phyloP scores from a whole-genome alignment of 1,140 invertebrate species.

The Patella vulgata region DNA sequence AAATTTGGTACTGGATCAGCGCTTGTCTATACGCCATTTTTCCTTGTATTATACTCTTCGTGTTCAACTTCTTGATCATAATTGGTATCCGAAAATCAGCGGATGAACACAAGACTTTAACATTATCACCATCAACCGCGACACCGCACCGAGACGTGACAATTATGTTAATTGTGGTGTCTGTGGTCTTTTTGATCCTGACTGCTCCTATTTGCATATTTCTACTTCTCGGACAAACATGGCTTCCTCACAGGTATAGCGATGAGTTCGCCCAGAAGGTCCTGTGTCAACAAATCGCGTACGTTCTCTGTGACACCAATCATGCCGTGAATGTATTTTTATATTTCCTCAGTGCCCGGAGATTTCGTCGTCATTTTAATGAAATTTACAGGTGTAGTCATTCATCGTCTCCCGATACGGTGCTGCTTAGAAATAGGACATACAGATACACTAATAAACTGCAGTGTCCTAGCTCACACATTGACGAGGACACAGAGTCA shows the following conservation, averaged over 20 bases:
- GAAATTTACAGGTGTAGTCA: conserved; percentile 7
- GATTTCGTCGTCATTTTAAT: conserved; percentile 26
- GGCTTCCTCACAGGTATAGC: neutral
- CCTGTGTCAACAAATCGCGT: conserved; percentile 17
- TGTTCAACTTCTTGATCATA: conserved; percentile 24
- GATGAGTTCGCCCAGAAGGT: neutral
- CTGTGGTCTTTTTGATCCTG: conserved; percentile 27
- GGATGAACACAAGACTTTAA: neutral
- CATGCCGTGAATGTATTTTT: conserved; percentile 39
- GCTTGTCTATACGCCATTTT: conserved; percentile 10
- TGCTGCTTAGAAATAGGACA: too few species aligned
- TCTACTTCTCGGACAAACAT: conserved; percentile 8
- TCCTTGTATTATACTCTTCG: conserved; percentile 11
- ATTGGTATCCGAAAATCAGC: conserved; percentile 9
- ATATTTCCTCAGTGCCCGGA: conserved; percentile 26
- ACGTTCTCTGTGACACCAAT: conserved; percentile 20
- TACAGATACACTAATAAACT: too few species aligned
- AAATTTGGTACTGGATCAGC: conserved; percentile 21
- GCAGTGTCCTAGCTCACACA: too few species aligned
- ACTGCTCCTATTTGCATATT: conserved; percentile 25
- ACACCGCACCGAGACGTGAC: conserved; percentile 15
- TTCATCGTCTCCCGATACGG: neutral
- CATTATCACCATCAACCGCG: neutral
- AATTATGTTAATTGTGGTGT: conserved; percentile 28
- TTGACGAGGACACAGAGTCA: too few species aligned